Evolutionary conservation across 2,888 invertebrate species (phyloP), one percentile per base, ranked within the genome.

Genomic region (Aspidiotus rigidus): DNA sequence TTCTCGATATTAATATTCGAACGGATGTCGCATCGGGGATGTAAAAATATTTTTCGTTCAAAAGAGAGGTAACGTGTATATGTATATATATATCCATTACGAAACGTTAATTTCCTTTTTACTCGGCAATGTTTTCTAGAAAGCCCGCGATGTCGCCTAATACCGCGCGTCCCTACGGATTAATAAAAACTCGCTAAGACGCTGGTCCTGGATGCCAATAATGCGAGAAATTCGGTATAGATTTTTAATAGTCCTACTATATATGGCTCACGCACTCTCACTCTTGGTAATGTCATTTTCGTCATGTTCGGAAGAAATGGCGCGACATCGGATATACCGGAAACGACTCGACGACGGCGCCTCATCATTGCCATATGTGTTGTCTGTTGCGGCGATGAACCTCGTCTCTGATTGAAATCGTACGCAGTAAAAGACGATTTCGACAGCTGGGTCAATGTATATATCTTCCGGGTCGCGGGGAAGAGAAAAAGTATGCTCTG

Each of bases 1-100:
- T 49, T 39, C 59, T 39, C 13, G 39, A 59, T 39, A 59, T 59
- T 59, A 59, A 59, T 59, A 59, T 59, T 59, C 59, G 59, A 59
- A 59, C 59, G 59, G 59, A 59, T 59, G 59, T 59, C 59, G 39
- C 56, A 55, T 28, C 28, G 28, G 49, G 11, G 59, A 13, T 59
- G 28, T 59, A 59, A 59, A 59, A 59, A 59, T 59, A 59, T 59
- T 59, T 39, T 39, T n/a, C 10, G 3, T 28, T 28, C 28, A 28
- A 28, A 28, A 28, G 28, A 28, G 28, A 5, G 1, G 5, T 3
- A 1, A 5, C 28, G 28, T 28, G 5, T 28, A 28, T 28, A 28
- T 28, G 28, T 28, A 28, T 28, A 28, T 28, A 28, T 28, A 28
- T 28, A 28, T 28, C 10, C n/a, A 49, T 49, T n/a, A 49, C 49